These are phyloP conservation scores for Automeris io DNA, from an alignment of 2,888 invertebrate species.

Conservation along the genomic window DNA sequence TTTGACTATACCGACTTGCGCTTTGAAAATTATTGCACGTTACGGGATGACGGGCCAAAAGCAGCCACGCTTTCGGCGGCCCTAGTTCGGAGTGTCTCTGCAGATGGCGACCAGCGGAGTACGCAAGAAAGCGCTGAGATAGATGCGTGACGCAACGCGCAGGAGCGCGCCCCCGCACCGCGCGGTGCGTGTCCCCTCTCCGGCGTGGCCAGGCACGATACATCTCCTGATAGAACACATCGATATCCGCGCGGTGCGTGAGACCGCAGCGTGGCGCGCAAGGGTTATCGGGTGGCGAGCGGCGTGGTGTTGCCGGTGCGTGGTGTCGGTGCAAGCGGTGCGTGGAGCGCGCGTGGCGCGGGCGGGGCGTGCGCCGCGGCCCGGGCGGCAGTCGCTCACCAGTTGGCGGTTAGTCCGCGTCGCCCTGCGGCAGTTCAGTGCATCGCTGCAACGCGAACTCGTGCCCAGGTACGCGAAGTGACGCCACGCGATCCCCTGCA, in stretches of 20 bases:
- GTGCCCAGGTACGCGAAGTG: slow-evolving; percentile 46
- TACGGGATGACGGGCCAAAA: not conserved
- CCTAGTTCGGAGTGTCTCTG: slow-evolving; percentile 42
- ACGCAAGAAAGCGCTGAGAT: slow-evolving; percentile 63
- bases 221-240: slow-evolving; percentile 60
- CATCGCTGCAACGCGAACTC: slow-evolving; percentile 51
- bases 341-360: slow-evolving; percentile 29
- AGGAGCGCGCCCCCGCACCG: slow-evolving; percentile 56
- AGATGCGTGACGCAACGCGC: slow-evolving; percentile 76
- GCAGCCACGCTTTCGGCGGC: slow-evolving; percentile 18
- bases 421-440: slow-evolving; percentile 48
- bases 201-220: slow-evolving; percentile 30
- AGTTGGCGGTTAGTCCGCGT: slow-evolving; percentile 65
- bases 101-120: slow-evolving; percentile 64
- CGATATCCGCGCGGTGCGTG: slow-evolving; percentile 69
- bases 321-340: slow-evolving; percentile 47
- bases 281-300: slow-evolving; percentile 28
- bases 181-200: slow-evolving; percentile 44
- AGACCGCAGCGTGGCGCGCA: slow-evolving; percentile 41
- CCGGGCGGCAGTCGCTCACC: slow-evolving; percentile 72
- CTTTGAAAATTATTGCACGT: too few species aligned
- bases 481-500: slow-evolving; percentile 18
- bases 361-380: slow-evolving; percentile 53
- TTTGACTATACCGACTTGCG: too few species aligned
- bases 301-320: slow-evolving; percentile 34